Evolutionary conservation across 2,888 invertebrate genomes (phyloP), one percentile per base, ranked within the genome.

Genomic region (Chrysolina haemoptera): DNA sequence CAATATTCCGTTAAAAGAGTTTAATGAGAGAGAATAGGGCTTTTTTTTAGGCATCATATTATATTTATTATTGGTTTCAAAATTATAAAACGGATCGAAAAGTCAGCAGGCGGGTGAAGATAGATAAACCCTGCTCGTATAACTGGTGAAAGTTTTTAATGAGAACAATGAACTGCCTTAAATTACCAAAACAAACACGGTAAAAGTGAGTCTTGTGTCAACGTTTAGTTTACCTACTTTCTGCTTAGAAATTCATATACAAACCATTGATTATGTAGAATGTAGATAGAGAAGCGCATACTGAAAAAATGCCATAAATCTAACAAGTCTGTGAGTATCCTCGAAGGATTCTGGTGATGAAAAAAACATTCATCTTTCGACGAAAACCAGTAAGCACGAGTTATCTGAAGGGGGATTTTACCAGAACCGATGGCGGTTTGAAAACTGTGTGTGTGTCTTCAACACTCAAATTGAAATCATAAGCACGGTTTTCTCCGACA

Each of bases 111-210:
- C 35, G 6, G 35, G 35, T 35, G 35, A 35, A 43, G 3, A 1
- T 18, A 16, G 9, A 50, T n/a, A 50, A 18, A 50, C 50, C 18
- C n/a, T n/a, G 14, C 43, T 43, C 3, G 50, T 50, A 50, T 12
- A 59, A 59, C 20, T 22, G 22, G 55, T 59, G 55, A 59, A 59
- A 59, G 59, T 27, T 14, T 6, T 4, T 11, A 27, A 4, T 59
- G 9, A 59, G 59, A 14, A 16, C 5, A 27, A 59, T 59, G 59
- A 59, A 59, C 27, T 59, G n/a, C 27, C 22, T 27, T 59, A 59
- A 59, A 59, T 59, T 59, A 27, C n/a, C 11, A 59, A 59, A 59
- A 59, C 59, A 59, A 59, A 59, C 59, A 59, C 59, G 27, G 59
- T 59, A 59, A 59, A 59, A 59, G 59, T 59, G 18, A 50, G 10